Base-by-base conservation (phyloP, 2,113 vertebrate genomes). In the Bambusicola thoracicus region DNA sequence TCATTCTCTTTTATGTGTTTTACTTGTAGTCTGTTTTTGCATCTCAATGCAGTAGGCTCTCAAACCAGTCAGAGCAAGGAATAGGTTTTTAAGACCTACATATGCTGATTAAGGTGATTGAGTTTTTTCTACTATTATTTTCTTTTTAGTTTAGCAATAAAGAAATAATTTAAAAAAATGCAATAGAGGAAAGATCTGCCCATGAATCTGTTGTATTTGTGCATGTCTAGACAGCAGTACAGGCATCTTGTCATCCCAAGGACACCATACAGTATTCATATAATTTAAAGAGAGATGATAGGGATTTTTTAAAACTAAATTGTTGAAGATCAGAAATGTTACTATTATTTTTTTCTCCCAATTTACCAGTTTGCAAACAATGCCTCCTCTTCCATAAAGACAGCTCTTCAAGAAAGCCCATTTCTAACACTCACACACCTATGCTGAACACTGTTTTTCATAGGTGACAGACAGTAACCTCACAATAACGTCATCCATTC, bases 1-100 rank as follows among this genome's bases (percentile, higher is more conserved):
- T 12, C 74, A 13, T 17, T 61, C 27, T 66, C 36, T n/a, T 59
- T 2, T 3, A 8, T 1, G 7, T 32, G 7, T 32, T 87, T 89
- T 79, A 63, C n/a, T 36, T 44, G 11, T 51, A 34, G 20, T 40
- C 17, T 61, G 9, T 4, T 75, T 85, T 78, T 75, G 4, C 30
- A 41, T 74, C 43, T 79, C 0, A 0, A 6, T 40, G 21, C 16
- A 40, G 27, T 11, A 74, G 17, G 17, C 9, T 58, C 29, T 59
- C 20, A 67, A 85, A 55, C 38, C 25, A 79, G n/a, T 32, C 53
- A 81, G 62, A 44, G 44, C 27, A 92, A 68, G 40, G 83, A 95
- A 43, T 4, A 32, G 10, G 67, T 34, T 59, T 93, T 32, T 9
- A 55, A 32, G 32, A 61, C 20, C 81, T 81, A 21, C 3, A 5